These are phyloP conservation scores for Galeopsomyia nigrocyanea DNA, from an alignment of 2,888 invertebrate genomes.

Conservation along the genomic window DNA sequence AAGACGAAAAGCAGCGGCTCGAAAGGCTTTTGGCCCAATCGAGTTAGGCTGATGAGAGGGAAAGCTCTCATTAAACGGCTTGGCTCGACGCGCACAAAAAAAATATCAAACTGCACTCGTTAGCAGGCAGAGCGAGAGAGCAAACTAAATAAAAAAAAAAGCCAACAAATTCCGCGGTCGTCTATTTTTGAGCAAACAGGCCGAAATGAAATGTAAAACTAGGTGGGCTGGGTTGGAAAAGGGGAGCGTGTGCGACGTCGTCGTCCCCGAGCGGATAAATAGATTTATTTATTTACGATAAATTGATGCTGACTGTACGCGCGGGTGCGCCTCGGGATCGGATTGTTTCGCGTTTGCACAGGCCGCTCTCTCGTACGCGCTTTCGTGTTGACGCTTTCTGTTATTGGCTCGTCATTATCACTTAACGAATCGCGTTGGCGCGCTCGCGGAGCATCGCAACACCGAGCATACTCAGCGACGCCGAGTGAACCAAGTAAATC, in stretches of 20 bases:
- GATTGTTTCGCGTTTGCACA: conserved; percentile 63
- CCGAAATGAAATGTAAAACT: background rate
- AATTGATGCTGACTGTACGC: conserved; percentile 59
- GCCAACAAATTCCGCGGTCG: too few species aligned
- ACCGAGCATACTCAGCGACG: background rate
- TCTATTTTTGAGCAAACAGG: too few species aligned
- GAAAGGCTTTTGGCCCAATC: conserved; percentile 45
- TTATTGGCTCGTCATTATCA: conserved; percentile 65
- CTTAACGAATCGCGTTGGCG: conserved; percentile 61
- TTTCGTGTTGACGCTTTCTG: conserved; percentile 60
- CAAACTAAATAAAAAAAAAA: too few species aligned
- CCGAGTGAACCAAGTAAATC: conserved; percentile 38
- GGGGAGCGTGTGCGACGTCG: conserved; percentile 48
- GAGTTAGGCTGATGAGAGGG: conserved; percentile 43
- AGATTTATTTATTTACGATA: conserved; percentile 65
- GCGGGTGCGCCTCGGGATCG: conserved; percentile 56
- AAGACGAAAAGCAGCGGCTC: conserved; percentile 47
- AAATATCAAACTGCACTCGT: conserved; percentile 10
- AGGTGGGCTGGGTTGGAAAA: background rate
- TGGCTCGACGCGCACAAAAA: background rate
- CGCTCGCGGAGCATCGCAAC: conserved; percentile 10
- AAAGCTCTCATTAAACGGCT: conserved; percentile 40
- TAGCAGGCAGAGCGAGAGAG: conserved; percentile 9
- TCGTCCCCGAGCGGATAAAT: conserved; percentile 57
- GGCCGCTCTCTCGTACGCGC: conserved; percentile 48